Conservation (phyloP, 2,888 invertebrate genomes). For the Brenthis ino region DNA sequence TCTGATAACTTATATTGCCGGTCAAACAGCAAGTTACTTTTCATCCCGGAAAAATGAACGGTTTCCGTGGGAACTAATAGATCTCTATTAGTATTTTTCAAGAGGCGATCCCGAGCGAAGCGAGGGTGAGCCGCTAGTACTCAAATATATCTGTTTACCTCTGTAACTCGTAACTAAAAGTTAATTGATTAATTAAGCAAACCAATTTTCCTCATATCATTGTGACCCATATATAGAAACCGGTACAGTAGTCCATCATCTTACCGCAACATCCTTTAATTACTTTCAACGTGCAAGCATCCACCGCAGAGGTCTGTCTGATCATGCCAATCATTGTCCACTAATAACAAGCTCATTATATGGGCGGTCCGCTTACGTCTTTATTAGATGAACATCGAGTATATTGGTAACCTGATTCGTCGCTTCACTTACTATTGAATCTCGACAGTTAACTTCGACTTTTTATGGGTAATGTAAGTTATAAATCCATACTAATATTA, state of each 20-base stretch:
- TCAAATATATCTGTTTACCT: no score
- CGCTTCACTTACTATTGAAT: slow-evolving; percentile 1
- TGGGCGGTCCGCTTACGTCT: slow-evolving; percentile 50
- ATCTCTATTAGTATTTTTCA: no score
- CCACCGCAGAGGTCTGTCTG: slow-evolving; percentile 44
- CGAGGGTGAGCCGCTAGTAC: no score
- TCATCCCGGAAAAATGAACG: no score
- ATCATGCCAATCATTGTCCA: slow-evolving; percentile 47
- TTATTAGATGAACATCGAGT: slow-evolving; percentile 51
- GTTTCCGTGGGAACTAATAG: no score
- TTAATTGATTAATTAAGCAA: not conserved
- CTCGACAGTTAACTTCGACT: not conserved
- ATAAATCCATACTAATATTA: no score
- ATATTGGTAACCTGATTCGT: slow-evolving; percentile 28
- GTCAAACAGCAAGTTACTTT: no score
- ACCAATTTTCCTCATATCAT: not conserved
- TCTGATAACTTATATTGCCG: no score
- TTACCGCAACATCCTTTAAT: slow-evolving; percentile 21
- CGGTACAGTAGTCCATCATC: not conserved
- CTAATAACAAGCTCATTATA: slow-evolving; percentile 54
- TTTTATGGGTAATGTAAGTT: no score
- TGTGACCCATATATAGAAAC: slow-evolving; percentile 13
- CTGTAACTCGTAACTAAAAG: not conserved
- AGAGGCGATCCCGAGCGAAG: no score
- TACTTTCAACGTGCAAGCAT: slow-evolving; percentile 23